Conservation (phyloP, 2,113 vertebrate genomes). For the Bolborhynchus lineola region DNA sequence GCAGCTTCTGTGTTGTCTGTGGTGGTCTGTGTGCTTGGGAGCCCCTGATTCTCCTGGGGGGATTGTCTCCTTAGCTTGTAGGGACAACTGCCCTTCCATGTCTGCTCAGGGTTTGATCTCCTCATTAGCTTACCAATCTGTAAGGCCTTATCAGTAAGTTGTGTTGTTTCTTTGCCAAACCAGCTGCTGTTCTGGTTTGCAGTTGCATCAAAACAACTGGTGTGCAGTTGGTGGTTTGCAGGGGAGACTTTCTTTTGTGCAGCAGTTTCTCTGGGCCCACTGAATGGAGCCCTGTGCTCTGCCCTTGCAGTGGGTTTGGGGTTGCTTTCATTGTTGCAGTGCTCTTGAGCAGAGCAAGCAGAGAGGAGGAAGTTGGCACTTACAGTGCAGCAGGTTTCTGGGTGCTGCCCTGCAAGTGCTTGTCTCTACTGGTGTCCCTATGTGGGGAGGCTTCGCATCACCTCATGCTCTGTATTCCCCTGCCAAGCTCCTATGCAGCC, state of each 20-base stretch:
- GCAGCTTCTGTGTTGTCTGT: background rate
- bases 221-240: background rate
- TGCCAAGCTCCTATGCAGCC: conserved; percentile 27
- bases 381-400: conserved; percentile 18
- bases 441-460: background rate
- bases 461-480: background rate
- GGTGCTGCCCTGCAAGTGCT: background rate
- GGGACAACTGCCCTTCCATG: background rate
- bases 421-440: background rate
- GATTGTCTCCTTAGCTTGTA: background rate
- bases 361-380: background rate
- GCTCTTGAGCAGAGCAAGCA: background rate
- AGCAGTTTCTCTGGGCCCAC: background rate
- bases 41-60: background rate
- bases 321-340: background rate
- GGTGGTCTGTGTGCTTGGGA: accelerated
- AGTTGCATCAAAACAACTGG: accelerated
- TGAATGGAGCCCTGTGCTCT: background rate
- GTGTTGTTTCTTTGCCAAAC: background rate
- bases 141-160: background rate
- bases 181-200: background rate
- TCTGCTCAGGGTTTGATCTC: background rate
- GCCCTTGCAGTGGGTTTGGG: background rate
- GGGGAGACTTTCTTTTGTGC: background rate
- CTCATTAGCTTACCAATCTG: background rate